Conservation (phyloP, 2,113 vertebrate species). For the Kryptolebias marmoratus region DNA sequence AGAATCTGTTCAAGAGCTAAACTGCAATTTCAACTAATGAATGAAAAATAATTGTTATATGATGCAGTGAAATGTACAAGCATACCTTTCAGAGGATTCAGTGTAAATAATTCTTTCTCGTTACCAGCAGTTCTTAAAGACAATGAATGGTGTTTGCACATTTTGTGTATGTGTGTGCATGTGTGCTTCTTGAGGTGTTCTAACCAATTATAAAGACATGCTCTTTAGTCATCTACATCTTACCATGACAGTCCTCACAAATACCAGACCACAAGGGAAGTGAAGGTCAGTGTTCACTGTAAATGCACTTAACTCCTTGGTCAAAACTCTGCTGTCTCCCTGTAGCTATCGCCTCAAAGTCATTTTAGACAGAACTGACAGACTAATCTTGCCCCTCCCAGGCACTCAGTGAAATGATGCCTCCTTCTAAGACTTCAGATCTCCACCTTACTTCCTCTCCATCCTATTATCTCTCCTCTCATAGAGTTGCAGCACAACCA, state of each 20-base stretch:
- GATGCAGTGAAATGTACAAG: no score
- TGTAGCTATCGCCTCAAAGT: conserved; percentile 67
- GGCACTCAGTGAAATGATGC: conserved; percentile 71
- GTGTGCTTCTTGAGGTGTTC: no score
- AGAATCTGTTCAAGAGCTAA: no score
- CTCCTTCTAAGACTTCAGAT: conserved; percentile 66
- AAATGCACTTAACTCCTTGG: conserved; percentile 61
- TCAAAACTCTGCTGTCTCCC: conserved; percentile 64
- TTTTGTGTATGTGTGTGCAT: no score
- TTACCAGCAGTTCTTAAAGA: conserved; percentile 2
- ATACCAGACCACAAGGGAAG: conserved; percentile 52
- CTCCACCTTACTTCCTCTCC: conserved; percentile 40
- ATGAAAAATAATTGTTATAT: no score
- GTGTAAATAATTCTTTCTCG: background rate
- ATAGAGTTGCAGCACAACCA: conserved; percentile 50
- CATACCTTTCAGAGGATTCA: no score
- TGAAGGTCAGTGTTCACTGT: conserved; percentile 62
- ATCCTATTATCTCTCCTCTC: conserved; percentile 60
- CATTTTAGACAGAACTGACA: conserved; percentile 68
- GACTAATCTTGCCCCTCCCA: conserved; percentile 69
- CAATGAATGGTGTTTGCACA: background rate
- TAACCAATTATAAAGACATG: conserved; percentile 4
- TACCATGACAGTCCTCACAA: conserved; percentile 40
- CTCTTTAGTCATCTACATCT: conserved; percentile 23
- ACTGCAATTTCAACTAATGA: no score